Conservation (phyloP, 1,140 invertebrate genomes). For the Atopsyche davidsoni region DNA sequence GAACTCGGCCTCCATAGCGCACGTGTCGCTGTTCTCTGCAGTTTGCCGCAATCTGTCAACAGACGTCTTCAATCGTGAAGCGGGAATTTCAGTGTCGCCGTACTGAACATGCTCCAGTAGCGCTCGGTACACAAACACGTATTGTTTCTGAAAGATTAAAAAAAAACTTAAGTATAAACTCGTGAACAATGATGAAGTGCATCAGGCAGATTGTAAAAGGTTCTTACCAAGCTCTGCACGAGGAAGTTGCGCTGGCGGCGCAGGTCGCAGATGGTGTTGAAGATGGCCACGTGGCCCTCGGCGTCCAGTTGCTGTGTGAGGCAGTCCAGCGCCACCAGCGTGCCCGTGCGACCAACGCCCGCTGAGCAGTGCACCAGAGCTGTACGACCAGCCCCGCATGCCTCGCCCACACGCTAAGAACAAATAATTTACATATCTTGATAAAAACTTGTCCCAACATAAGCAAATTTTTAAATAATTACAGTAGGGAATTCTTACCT, state of each 20-base stretch:
- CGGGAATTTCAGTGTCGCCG: slow-evolving; percentile 84
- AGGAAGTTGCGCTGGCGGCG: slow-evolving; percentile 87
- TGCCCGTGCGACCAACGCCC: slow-evolving; percentile 88
- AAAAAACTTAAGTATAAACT: too few species aligned
- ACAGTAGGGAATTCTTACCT: slow-evolving; percentile 37
- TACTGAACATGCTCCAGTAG: slow-evolving; percentile 90
- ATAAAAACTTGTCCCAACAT: not conserved
- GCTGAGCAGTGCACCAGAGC: slow-evolving; percentile 89
- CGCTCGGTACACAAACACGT: slow-evolving; percentile 94
- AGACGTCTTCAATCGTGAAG: slow-evolving; percentile 60
- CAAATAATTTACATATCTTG: not conserved
- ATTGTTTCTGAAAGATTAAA: slow-evolving; percentile 75
- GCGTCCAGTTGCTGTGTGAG: slow-evolving; percentile 77
- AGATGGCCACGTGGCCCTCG: slow-evolving; percentile 78
- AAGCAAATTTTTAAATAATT: not conserved
- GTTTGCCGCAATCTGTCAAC: slow-evolving; percentile 64
- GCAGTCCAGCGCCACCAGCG: slow-evolving; percentile 83
- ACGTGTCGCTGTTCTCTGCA: slow-evolving; percentile 49
- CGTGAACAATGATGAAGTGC: slow-evolving; percentile 97
- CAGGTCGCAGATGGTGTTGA: slow-evolving; percentile 84
- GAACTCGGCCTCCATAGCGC: slow-evolving; percentile 77
- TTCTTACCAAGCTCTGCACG: slow-evolving; percentile 78
- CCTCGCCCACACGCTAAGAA: slow-evolving; percentile 70
- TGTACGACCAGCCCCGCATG: slow-evolving; percentile 74
- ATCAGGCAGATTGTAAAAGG: slow-evolving; percentile 54